Evolutionary conservation across 37 sponge, comb jelly and placozoan genomes (phyloP), one percentile per base, ranked within the genome.

Genomic region (Halichondria panicea): DNA sequence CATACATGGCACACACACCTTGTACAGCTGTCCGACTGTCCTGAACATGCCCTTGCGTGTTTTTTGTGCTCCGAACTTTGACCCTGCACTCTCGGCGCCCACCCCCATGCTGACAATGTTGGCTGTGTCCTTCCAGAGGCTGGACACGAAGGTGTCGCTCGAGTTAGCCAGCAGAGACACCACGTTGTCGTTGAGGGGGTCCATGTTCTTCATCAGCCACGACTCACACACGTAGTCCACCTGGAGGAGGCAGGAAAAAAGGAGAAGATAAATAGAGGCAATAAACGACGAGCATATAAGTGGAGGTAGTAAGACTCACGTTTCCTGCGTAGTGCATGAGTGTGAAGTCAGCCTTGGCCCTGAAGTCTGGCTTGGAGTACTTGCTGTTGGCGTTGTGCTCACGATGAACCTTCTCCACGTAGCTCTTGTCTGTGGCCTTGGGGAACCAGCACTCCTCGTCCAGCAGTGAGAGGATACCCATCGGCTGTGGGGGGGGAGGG

Each of bases 151-250:
- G 74, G 65, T 71, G 79, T 95, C 95, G 40, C 62, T 74, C n/a
- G 99, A 98, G 68, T 76, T 77, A 32, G 82, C 74, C 13, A 98
- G 64, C 39, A 98, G 88, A 45, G 83, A 77, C 21, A 94, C 90
- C 15, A 98, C 55, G 39, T 95, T 98, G 67, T 98, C 99, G 61
- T 98, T 98, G 48, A 98, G 93, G 22, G 99, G 99, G 79, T 98
- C 99, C 99, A 98, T 98, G 87, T 98, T 98, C 89, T 98, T 98
- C 87, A 98, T 82, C 63, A 98, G 80, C 99, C 99, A 98, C 56
- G 82, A 72, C 8, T 86, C 89, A 62, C 92, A 83, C 44, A 55
- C 74, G 88, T 98, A 98, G 25, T 93, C 94, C 71, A 98, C 99
- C 96, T 97, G 21, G 55, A 34, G 43, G 60, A 50, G 39, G 33